Percentiles rank a stretch among this genome's conserved stretches.
Conservation (phyloP, 30 jellyfish, hydroid and myxozoan species). For the Nemopilema nomurai region DNA sequence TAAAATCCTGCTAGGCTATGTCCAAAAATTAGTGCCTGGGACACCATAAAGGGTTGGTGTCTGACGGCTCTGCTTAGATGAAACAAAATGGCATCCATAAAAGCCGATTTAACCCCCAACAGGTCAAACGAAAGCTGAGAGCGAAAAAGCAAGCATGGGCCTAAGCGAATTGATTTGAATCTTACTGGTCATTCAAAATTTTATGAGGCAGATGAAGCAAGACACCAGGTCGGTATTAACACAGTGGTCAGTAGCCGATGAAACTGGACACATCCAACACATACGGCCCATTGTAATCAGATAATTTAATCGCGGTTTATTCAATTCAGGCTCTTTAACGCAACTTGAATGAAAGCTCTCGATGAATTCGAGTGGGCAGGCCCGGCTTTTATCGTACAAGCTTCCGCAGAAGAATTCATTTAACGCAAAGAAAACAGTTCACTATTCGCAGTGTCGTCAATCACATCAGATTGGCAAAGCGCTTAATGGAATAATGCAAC, state of each 20-base stretch:
- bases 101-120: too few species aligned
- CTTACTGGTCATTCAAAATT: neutral
- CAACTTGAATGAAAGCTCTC: neutral
- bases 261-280: neutral
- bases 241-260: slow-evolving; percentile 12
- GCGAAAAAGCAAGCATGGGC: too few species aligned
- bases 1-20: neutral
- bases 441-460: too few species aligned
- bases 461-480: neutral
- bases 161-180: neutral
- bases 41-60: neutral
- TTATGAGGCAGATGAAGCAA: neutral
- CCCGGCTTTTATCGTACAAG: neutral
- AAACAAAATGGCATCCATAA: too few species aligned
- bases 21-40: neutral
- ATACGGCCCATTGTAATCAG: neutral
- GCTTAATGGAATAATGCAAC: neutral
- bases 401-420: too few species aligned
- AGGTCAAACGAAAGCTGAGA: too few species aligned
- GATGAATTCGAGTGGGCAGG: neutral
- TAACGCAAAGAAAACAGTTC: too few species aligned
- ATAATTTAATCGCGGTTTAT: neutral
- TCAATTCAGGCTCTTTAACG: neutral
- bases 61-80: too few species aligned
- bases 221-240: slow-evolving; percentile 9